phyloP scores from a whole-genome alignment of 1,140 invertebrate species.

The Heliconius hewitsoni region DNA sequence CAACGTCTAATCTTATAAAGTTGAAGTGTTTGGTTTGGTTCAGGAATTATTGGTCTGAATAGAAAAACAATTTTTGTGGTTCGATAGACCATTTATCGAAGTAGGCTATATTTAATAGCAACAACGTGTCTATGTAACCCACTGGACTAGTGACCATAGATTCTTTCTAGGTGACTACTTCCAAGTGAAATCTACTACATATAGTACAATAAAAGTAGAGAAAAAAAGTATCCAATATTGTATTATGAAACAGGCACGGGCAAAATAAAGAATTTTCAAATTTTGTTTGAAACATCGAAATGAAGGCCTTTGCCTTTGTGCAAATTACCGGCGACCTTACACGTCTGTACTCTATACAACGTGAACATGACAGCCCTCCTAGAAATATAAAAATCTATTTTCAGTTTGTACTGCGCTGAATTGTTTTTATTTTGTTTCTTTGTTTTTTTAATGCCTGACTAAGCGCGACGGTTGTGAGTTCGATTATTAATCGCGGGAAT shows the following conservation, averaged over 20 bases:
- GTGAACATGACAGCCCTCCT: background rate
- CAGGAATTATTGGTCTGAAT: too few relatives aligned
- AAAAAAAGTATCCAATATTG: background rate
- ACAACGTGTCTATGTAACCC: too few relatives aligned
- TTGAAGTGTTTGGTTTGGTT: too few relatives aligned
- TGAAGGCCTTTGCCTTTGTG: conserved; percentile 2
- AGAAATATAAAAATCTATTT: conserved; percentile 1
- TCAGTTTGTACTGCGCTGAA: background rate
- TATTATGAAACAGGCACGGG: background rate
- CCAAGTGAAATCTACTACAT: too few relatives aligned
- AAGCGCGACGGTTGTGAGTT: background rate
- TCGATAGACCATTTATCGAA: too few relatives aligned
- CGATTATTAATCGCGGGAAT: background rate
- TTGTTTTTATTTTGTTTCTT: too few relatives aligned
- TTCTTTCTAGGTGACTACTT: too few relatives aligned
- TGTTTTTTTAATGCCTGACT: background rate
- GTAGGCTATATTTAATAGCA: too few relatives aligned
- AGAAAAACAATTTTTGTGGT: too few relatives aligned
- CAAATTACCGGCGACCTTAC: conserved; percentile 10
- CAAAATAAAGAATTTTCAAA: background rate
- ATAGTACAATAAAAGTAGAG: too few relatives aligned
- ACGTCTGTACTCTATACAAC: background rate
- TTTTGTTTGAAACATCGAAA: conserved; percentile 5
- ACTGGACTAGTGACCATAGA: too few relatives aligned
- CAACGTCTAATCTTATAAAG: too few relatives aligned